phyloP scores from a whole-genome alignment of 2,888 invertebrate species.

The Catotricha subobsoleta region DNA sequence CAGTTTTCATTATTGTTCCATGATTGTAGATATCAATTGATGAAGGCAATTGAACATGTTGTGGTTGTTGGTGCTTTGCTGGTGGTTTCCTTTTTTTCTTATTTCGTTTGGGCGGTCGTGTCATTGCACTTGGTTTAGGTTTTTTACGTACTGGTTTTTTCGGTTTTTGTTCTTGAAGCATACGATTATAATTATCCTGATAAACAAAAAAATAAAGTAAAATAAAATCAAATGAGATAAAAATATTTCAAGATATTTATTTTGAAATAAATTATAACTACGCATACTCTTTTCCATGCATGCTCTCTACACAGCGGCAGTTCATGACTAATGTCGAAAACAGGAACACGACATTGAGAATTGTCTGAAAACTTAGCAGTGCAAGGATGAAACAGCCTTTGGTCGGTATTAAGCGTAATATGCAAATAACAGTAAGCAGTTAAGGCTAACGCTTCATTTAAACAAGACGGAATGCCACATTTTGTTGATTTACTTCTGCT shows the following conservation, averaged over 20 bases:
- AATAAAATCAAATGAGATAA: too few species aligned
- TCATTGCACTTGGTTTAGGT: slow-evolving; percentile 35
- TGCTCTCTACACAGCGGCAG: slow-evolving; percentile 76
- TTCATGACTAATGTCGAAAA: slow-evolving; percentile 59
- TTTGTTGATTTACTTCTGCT: slow-evolving; percentile 15
- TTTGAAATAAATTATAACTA: slow-evolving; percentile 1
- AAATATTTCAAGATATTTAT: slow-evolving; percentile 2
- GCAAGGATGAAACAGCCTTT: slow-evolving; percentile 62
- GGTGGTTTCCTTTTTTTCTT: slow-evolving; percentile 31
- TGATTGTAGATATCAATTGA: slow-evolving; percentile 1
- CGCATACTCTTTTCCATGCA: slow-evolving; percentile 52
- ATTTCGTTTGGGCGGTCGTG: slow-evolving; percentile 36
- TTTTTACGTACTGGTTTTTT: slow-evolving; percentile 48
- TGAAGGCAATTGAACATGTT: background rate
- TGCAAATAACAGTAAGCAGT: slow-evolving; percentile 69
- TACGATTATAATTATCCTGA: slow-evolving; percentile 64
- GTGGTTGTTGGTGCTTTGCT: slow-evolving; percentile 10
- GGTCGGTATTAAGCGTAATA: slow-evolving; percentile 69
- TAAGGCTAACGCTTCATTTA: slow-evolving; percentile 22
- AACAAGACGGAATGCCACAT: slow-evolving; percentile 21
- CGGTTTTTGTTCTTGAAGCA: slow-evolving; percentile 58
- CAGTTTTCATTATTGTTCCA: background rate
- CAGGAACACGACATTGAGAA: slow-evolving; percentile 59
- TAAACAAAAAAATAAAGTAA: slow-evolving; percentile 11
- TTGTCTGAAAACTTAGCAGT: slow-evolving; percentile 62